Base-by-base conservation (phyloP, 2,888 invertebrate species). In the Lithophane leautieri region DNA sequence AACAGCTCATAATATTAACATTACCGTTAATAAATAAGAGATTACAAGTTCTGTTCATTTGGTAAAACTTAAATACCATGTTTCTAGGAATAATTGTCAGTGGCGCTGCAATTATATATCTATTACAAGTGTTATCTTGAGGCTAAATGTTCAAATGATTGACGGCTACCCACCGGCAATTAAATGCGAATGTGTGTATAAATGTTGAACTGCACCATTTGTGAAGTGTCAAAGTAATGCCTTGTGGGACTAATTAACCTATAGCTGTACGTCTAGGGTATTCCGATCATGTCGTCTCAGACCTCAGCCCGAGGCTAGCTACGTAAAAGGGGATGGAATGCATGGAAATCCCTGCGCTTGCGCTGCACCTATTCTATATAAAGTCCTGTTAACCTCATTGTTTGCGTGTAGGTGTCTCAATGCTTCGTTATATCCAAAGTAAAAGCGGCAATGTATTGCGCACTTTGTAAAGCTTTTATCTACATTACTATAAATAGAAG, bases 241-340 rank as follows among this genome's bases (percentile, higher is more conserved):
- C 82, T 82, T 56, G 69, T 80, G 71, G 81, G 76, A 87, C 81
- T 86, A 88, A 89, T 89, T 88, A 87, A 72, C 69, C 76, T 70
- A 72, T 76, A 76, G 68, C 67, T 54, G 11, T 56, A 66, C 60
- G 60, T 81, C 72, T 76, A 42, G 65, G 68, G 58, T 83, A 85
- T 85, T 86, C 79, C 65, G 56, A 79, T 73, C 87, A 70, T 71
- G 86, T 76, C 52, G 86, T 83, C 87, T 83, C 87, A 86, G 85
- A 88, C 86, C 83, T 86, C 81, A 81, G 69, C 81, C 69, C 74
- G 73, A 56, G 74, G 77, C 88, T 88, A 82, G 87, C 86, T 86
- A 87, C 88, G 74, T 87, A 89, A 90, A 91, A 81, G 88, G 85
- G 73, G 78, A 86, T 81, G 86, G 89, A 88, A 91, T 91, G 89